Base-by-base conservation (phyloP, 2,888 invertebrate species). In the Tenthredo scrophulariae region DNA sequence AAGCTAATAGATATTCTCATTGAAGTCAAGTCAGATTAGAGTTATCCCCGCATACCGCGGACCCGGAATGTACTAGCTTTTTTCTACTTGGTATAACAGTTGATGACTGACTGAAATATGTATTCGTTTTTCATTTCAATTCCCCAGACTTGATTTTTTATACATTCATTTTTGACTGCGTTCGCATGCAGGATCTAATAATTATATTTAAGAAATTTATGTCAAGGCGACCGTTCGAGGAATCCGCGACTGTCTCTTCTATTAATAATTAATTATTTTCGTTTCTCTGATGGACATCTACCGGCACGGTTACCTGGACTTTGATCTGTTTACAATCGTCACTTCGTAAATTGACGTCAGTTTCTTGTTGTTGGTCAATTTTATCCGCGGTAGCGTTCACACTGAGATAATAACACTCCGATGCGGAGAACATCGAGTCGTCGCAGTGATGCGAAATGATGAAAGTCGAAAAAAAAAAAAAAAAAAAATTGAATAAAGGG, bases 321-420 rank as follows among this genome's bases (percentile, higher is more conserved):
- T 84, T 84, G 77, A 84, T 77, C 65, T 79, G 84, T 84, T 84
- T 84, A 84, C 84, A 77, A 67, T 84, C 77, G 77, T 83, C 83
- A 70, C 83, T 70, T 46, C 5, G 46, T 70, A 46, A 83, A 83
- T 67, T 83, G 83, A 83, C 83, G 83, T 83, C 83, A 70, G 65
- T 83, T 83, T 65, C 46, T 65, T 80, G 29, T 83, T 80, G n/a
- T 43, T 83, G 67, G 46, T 70, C 67, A 83, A 83, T 83, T 46
- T 83, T 83, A 26, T 67, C 15, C 26, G 58, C 13, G 1, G 26
- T 0, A 15, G 33, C 22, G n/a, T 50, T 62, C n/a, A 22, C n/a
- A 37, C 77, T 9, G 50, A 15, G 58, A 62, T 18, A 80, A 74
- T 74, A 22, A 43, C 37, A 37, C 72, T 9, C 37, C 0, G 18